Evolutionary conservation across 2,888 invertebrate species (phyloP), one percentile per base, ranked within the genome.

Genomic region (Glyphotaelius pellucidus): DNA sequence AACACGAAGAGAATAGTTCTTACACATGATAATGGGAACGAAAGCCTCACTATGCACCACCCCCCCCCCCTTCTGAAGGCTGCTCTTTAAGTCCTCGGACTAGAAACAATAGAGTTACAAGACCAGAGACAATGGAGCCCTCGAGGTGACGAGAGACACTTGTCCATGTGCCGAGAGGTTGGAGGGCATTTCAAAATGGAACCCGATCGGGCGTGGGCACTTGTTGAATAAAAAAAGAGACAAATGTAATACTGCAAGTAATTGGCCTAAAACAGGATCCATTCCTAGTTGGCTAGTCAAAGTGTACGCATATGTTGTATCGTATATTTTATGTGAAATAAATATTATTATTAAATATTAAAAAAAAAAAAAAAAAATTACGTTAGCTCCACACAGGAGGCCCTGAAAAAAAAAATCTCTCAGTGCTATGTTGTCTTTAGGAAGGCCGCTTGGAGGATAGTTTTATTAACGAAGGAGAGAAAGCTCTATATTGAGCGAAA

Each of bases 131-230:
- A 89, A 89, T 89, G 31, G 89, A 30, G 25, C 4, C n/a, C 80
- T 80, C 38, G 19, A 80, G 80, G 80, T 80, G 89, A 47, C 19
- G 30, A 89, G 80, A 84, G 67, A 30, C 79, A 32, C 52, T 86
- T 80, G 80, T 88, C 32, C 89, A 31, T 42, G 38, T 14, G 79
- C 42, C 52, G n/a, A 31, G 80, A 80, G 9, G 79, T 35, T 83
- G 42, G 83, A 80, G 87, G 42, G 47, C 80, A 80, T 67, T 86
- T 86, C 7, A 47, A 86, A 86, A 86, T n/a, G 47, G n/a, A 86
- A 52, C 47, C 15, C 86, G 42, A 42, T 79, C 81, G 81, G 38
- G 52, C 38, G 25, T 83, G 83, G 31, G 11, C 7, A 87, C 87
- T 87, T 87, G 87, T 87, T 87, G 87, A 87, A 87, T 87, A 35